A percentile compares a stretch with the other conserved stretches of the same genome.
Evolutionary conservation across 2,113 vertebrate genomes (phyloP).

Genomic region (Peucedramus taeniatus): DNA sequence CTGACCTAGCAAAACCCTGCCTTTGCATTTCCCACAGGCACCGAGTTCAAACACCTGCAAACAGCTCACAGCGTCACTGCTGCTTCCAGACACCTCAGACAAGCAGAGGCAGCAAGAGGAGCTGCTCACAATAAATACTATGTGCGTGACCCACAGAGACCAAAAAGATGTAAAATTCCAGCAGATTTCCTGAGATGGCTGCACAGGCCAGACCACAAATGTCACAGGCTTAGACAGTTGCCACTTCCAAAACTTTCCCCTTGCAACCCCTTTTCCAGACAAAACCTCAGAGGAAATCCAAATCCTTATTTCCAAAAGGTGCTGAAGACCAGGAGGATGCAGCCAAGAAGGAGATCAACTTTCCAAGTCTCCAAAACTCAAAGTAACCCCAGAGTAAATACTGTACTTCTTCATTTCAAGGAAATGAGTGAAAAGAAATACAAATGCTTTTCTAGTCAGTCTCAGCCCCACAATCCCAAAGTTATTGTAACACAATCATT

Average conservation of each 20-base stretch:
- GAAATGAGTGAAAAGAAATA: not conserved
- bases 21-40: not conserved
- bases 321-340: not conserved
- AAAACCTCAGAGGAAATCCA: not conserved
- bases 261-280: rapidly evolving
- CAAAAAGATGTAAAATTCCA: not conserved
- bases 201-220: not conserved
- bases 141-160: not conserved
- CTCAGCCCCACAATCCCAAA: not conserved
- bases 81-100: not conserved
- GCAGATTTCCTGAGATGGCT: not conserved
- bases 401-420: not conserved
- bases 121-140: not conserved
- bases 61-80: not conserved
- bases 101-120: not conserved
- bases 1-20: not conserved
- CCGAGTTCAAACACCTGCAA: rapidly evolving
- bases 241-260: not conserved
- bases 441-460: not conserved
- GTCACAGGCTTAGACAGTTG: rapidly evolving
- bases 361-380: not conserved
- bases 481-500: not conserved
- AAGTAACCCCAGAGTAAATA: not conserved
- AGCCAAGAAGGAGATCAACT: not conserved
- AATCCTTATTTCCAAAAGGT: not conserved